These are phyloP conservation scores for Thecophora atra DNA, from an alignment of 2,888 invertebrate species.

Conservation along the genomic window DNA sequence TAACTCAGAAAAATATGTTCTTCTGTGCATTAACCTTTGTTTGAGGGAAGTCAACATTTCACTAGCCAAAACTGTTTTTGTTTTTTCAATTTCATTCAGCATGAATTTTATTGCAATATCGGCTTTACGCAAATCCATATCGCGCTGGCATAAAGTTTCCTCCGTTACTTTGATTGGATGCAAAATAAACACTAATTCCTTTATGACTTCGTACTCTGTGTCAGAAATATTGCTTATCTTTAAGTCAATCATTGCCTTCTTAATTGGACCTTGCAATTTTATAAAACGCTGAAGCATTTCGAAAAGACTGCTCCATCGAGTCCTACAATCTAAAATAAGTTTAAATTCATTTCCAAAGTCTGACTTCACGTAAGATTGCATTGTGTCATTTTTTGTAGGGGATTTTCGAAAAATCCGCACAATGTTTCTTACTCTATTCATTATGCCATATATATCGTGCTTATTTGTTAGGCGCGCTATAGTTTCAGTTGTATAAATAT, in stretches of 20 bases:
- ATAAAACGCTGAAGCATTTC: constrained; percentile 2
- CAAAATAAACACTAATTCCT: too few relatives aligned
- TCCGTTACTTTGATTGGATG: too few relatives aligned
- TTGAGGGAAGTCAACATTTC: too few relatives aligned
- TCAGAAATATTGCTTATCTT: background rate
- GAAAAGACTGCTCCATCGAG: constrained; percentile 8
- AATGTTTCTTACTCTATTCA: background rate
- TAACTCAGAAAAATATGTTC: background rate
- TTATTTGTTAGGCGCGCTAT: background rate
- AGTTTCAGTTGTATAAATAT: background rate
- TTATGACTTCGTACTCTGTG: background rate
- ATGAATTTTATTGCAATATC: too few relatives aligned
- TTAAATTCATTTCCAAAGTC: background rate
- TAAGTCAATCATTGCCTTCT: constrained; percentile 8
- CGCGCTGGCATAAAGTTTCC: too few relatives aligned
- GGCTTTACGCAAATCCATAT: too few relatives aligned
- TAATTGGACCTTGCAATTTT: background rate
- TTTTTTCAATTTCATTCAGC: too few relatives aligned
- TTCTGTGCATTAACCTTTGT: background rate
- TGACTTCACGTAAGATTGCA: background rate
- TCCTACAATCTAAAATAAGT: constrained; percentile 8
- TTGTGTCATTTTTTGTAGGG: constrained; percentile 5
- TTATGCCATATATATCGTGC: background rate
- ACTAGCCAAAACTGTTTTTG: too few relatives aligned
- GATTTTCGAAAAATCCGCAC: constrained; percentile 4